Base-by-base conservation (phyloP, 2,113 vertebrate genomes). In the Lycaon pictus region DNA sequence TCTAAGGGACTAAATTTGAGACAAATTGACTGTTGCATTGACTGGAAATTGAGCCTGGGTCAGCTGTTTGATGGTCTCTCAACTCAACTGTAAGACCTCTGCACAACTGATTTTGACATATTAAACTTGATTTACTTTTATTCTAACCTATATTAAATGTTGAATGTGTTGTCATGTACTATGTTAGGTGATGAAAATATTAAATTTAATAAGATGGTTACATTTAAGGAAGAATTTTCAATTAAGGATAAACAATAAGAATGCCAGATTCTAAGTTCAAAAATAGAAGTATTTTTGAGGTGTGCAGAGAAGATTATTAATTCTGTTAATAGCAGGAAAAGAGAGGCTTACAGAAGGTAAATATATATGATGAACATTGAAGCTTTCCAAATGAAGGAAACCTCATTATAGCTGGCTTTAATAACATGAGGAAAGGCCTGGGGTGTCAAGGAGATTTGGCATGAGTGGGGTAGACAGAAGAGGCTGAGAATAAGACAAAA, bases 371-470 rank as follows among this genome's bases (percentile, higher is more conserved):
- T 51, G 16, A 29, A 2, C 3, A 25, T 22, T 67, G 22, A 90
- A 37, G 7, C 74, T 81, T 94, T 60, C 29, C 51, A 65, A 86
- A 29, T 65, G 27, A 37, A 95, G 51, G 11, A 79, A 92, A 23
- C 13, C 32, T 56, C 8, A 80, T 71, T 63, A 15, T 48, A 17
- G 0, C 35, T 17, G 22, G 4, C 8, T 74, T 35, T 37, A 35
- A 72, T 65, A 80, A n/a, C 67, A 60, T 15, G 23, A 88, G 6
- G 60, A 67, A 82, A 60, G 1, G 22, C n/a, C 56, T 81, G 51
- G n/a, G 2, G 16, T 23, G 13, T 62, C 10, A 7, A 0, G 7
- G 15, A 87, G 5, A 0, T 76, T 43, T 27, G 13, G 4, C 51
- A 17, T 32, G 37, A 60, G n/a, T 7, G 20, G 5, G 22, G 11